Evolutionary conservation across 1,140 invertebrate species (phyloP).

Genomic region (Bombus confusus): DNA sequence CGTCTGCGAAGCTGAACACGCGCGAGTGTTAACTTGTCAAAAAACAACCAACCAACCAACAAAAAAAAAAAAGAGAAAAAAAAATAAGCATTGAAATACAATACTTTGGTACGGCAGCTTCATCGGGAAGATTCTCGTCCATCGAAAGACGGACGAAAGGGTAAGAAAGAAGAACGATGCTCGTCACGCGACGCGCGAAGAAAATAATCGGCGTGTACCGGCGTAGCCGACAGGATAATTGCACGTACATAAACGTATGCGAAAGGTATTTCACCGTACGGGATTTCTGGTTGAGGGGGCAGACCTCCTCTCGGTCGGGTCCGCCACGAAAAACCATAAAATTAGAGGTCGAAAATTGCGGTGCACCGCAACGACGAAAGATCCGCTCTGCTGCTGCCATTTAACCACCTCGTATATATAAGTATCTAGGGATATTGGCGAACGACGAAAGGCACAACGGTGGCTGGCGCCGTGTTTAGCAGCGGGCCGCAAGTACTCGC

Average conservation of each 20-base stretch:
- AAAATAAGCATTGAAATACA: no score
- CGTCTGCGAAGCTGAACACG: no score
- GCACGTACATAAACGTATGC: constrained; percentile 22
- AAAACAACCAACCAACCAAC: no score
- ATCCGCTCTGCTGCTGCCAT: not conserved
- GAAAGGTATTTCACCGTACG: constrained; percentile 24
- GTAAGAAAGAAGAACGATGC: not conserved
- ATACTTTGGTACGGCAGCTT: not conserved
- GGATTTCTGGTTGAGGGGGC: not conserved
- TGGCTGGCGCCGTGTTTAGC: not conserved
- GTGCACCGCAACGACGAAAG: not conserved
- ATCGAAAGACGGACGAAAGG: not conserved
- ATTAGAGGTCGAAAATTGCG: constrained; percentile 36
- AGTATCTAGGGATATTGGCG: not conserved
- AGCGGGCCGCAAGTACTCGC: no score
- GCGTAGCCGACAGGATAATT: constrained; percentile 27
- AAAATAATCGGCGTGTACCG: constrained; percentile 22
- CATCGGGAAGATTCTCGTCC: not conserved
- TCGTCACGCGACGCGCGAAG: not conserved
- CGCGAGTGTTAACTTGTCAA: no score
- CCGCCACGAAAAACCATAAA: constrained; percentile 21
- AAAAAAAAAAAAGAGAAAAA: no score
- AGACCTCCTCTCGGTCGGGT: no score
- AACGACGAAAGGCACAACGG: not conserved
- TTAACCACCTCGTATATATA: constrained; percentile 13